Conservation (phyloP, 1,140 invertebrate species). For the Drosophila serrata region DNA sequence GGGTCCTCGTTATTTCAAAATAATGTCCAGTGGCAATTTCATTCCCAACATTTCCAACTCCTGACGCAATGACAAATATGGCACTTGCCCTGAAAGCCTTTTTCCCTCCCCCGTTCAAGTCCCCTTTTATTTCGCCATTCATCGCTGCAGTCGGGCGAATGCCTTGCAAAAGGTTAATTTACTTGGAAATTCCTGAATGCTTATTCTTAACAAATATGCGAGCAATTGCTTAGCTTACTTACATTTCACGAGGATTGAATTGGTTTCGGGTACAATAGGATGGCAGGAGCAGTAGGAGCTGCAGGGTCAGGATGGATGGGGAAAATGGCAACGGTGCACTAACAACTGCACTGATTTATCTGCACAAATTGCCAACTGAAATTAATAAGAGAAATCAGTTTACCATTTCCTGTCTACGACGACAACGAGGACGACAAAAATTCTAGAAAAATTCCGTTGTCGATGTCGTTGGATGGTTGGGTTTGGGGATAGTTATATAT, state of each 20-base stretch:
- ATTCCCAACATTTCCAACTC: constrained; percentile 1
- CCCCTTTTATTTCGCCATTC: background rate
- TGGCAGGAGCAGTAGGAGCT: background rate
- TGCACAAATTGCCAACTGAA: constrained; percentile 75
- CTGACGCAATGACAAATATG: constrained; percentile 19
- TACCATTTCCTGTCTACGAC: constrained; percentile 70
- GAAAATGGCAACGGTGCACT: constrained; percentile 27
- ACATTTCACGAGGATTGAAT: constrained; percentile 21
- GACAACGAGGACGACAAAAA: constrained; percentile 43
- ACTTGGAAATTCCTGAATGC: constrained; percentile 55
- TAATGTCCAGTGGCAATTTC: constrained; percentile 11
- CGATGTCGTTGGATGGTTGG: constrained; percentile 15
- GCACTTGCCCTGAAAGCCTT: background rate
- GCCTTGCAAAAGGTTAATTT: constrained; percentile 56
- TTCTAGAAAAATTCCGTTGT: constrained; percentile 72
- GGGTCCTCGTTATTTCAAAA: constrained; percentile 20
- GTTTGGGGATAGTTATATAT: background rate
- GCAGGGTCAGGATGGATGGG: background rate
- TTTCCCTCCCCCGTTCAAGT: background rate
- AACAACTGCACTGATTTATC: constrained; percentile 62
- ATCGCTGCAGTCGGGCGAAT: constrained; percentile 16
- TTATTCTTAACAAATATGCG: constrained; percentile 57
- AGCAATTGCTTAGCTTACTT: constrained; percentile 59
- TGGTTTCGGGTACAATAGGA: constrained; percentile 23
- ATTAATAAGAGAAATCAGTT: constrained; percentile 81